These are phyloP conservation scores for Philantomba maxwellii DNA, from an alignment of 2,113 vertebrate genomes.

Conservation along the genomic window DNA sequence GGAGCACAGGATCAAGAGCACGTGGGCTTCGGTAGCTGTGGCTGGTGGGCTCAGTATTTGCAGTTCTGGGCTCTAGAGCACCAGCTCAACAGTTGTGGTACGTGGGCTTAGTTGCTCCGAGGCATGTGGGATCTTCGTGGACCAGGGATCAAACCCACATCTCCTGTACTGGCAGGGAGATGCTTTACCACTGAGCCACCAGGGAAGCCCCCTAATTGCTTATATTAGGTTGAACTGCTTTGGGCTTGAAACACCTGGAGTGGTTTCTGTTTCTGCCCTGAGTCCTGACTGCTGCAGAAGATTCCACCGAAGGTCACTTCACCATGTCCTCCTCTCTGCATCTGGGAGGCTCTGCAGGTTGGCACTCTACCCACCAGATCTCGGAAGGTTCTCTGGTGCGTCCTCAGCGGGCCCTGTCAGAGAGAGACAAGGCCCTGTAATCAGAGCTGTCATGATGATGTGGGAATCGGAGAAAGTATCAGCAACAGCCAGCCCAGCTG, in stretches of 20 bases:
- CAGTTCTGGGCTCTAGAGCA: not conserved
- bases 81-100: not conserved
- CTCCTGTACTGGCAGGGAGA: not conserved
- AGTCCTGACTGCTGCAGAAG: not conserved
- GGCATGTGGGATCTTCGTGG: not conserved
- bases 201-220: not conserved
- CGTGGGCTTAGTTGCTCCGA: fast-evolving
- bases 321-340: not conserved
- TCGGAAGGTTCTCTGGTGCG: not conserved
- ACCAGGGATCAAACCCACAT: not conserved
- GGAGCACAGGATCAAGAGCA: not conserved
- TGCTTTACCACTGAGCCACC: not conserved
- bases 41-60: not conserved
- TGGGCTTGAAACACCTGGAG: not conserved
- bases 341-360: not conserved
- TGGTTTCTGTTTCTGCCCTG: not conserved
- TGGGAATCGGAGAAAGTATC: not conserved
- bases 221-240: not conserved
- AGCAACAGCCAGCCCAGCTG: not conserved
- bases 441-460: not conserved
- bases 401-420: not conserved
- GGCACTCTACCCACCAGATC: not conserved
- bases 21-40: not conserved
- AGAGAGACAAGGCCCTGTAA: not conserved
- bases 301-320: not conserved